A percentile compares a stretch with the other conserved stretches of the same genome.
These are phyloP conservation scores for Oreonectes daqikongensis DNA, from an alignment of 2,797 vertebrate species.

Conservation along the genomic window DNA sequence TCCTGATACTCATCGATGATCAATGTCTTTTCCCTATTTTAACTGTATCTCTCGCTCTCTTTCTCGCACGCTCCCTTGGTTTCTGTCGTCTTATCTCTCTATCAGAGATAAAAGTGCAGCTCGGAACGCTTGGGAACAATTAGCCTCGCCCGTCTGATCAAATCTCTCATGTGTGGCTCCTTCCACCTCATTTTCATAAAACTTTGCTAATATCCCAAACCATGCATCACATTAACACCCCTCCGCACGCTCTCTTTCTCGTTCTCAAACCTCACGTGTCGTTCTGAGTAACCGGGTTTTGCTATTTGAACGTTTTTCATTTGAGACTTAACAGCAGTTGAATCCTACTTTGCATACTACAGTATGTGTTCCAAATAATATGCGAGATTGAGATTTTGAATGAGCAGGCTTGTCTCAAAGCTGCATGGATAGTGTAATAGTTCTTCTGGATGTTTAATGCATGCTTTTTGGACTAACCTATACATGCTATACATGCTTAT, in stretches of 20 bases:
- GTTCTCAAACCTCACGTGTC: background rate
- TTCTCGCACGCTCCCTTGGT: background rate
- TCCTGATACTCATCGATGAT: conserved; percentile 69
- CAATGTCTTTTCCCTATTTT: conserved; percentile 57
- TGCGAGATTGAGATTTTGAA: conserved; percentile 1
- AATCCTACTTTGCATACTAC: conserved; percentile 10
- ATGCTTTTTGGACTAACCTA: background rate
- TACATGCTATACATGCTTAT: background rate
- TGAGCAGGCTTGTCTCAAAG: background rate
- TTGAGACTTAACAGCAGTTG: background rate
- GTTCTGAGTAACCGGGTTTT: conserved; percentile 6
- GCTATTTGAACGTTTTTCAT: background rate
- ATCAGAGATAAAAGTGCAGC: conserved; percentile 67
- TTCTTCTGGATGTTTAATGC: background rate
- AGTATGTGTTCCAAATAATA: background rate
- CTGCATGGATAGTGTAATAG: background rate
- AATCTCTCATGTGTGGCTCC: conserved; percentile 61
- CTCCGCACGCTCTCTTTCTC: background rate
- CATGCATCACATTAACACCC: conserved; percentile 46
- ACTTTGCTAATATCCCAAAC: conserved; percentile 48
- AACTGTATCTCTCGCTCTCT: conserved; percentile 48
- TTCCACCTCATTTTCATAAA: conserved; percentile 60
- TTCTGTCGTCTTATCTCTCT: conserved; percentile 58
- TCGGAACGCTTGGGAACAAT: conserved; percentile 66
- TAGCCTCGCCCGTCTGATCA: conserved; percentile 66